A percentile compares a stretch with the other conserved stretches of the same genome.
These are phyloP conservation scores for Tubiluchus corallicola DNA, from an alignment of 2,888 invertebrate genomes.

Conservation along the genomic window DNA sequence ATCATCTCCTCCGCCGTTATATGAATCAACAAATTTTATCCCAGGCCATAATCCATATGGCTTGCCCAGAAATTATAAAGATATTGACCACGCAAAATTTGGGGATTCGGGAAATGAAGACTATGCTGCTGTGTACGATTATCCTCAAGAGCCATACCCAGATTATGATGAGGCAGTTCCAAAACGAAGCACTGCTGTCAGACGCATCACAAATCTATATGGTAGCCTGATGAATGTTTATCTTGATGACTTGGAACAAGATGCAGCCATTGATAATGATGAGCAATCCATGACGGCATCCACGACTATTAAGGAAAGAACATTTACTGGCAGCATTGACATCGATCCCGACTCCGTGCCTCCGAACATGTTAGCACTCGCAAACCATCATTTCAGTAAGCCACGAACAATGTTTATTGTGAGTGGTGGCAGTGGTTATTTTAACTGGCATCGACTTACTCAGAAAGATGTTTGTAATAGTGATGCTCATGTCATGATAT, in stretches of 20 bases:
- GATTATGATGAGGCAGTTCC: no score
- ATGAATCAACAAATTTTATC: no score
- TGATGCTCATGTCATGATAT: constrained; percentile 71
- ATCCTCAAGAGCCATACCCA: no score
- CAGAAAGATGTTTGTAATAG: constrained; percentile 8
- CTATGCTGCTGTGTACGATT: no score
- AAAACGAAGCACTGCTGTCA: no score
- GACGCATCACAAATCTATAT: neutral
- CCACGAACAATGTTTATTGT: constrained; percentile 19
- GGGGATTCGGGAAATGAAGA: no score
- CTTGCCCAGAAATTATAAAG: no score
- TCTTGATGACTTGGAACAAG: neutral
- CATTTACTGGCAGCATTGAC: neutral
- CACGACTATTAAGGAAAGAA: neutral
- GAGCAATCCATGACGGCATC: no score
- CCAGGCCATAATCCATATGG: no score
- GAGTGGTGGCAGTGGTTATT: constrained; percentile 25
- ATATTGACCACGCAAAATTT: no score
- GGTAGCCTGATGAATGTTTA: neutral
- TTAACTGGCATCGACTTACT: constrained; percentile 17
- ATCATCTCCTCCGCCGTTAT: no score
- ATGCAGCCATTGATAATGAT: no score
- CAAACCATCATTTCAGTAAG: neutral
- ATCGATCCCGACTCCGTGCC: neutral
- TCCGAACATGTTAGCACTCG: neutral